Conservation (phyloP, 2,797 vertebrate species). For the Epinephelus malabaricus region DNA sequence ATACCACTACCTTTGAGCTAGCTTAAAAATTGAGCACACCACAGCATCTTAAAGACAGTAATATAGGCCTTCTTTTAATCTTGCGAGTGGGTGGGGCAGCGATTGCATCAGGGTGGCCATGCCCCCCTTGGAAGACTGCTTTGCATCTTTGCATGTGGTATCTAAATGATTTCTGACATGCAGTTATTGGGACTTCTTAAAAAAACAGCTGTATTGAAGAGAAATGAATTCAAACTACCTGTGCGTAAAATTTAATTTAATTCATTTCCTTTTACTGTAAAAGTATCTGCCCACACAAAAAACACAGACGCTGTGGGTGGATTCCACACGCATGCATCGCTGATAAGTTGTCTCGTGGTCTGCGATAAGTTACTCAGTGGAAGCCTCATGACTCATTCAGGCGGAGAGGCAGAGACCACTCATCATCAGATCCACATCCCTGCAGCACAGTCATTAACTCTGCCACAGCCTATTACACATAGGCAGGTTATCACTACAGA, state of each 20-base stretch:
- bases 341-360: conserved; percentile 12
- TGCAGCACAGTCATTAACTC: conserved; percentile 11
- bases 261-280: conserved; percentile 43
- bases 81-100: too few relatives aligned
- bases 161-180: too few relatives aligned
- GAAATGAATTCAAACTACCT: background rate
- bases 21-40: too few relatives aligned
- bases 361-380: conserved; percentile 50
- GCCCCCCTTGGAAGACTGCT: too few relatives aligned
- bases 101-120: too few relatives aligned
- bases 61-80: too few relatives aligned
- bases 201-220: background rate
- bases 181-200: background rate
- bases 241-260: background rate
- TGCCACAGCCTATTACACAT: background rate
- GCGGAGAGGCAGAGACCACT: conserved; percentile 36
- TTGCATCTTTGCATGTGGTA: too few relatives aligned
- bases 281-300: conserved; percentile 38
- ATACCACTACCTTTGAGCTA: too few relatives aligned
- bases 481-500: background rate
- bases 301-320: conserved; percentile 50
- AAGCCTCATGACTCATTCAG: conserved; percentile 62
- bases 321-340: conserved; percentile 1
- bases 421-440: conserved; percentile 35
- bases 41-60: too few relatives aligned